A percentile compares a stretch with the other conserved stretches of the same genome.
Evolutionary conservation across 2,888 invertebrate species (phyloP).

Genomic region (Myathropa florea): DNA sequence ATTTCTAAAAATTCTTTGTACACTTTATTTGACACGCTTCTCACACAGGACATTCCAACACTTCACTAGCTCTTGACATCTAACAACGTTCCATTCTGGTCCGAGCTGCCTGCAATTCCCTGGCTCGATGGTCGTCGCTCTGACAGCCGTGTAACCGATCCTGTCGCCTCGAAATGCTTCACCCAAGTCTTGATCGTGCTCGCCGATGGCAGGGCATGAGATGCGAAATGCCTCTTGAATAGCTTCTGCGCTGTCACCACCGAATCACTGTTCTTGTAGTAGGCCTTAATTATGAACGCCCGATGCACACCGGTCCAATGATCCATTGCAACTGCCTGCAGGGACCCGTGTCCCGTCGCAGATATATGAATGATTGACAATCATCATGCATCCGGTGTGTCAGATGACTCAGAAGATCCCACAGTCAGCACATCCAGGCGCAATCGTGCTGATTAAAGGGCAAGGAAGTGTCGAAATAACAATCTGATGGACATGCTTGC

Average conservation of each 20-base stretch:
- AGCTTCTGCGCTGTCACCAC: constrained; percentile 75
- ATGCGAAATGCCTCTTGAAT: constrained; percentile 76
- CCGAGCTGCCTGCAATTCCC: constrained; percentile 59
- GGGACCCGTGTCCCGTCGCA: constrained; percentile 3
- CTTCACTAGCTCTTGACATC: constrained; percentile 25
- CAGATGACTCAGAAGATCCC: constrained; percentile 12
- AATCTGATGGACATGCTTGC: constrained; percentile 46
- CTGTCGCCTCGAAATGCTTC: constrained; percentile 76
- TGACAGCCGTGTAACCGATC: constrained; percentile 73
- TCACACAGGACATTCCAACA: not conserved
- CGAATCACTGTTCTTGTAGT: constrained; percentile 77
- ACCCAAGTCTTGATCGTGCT: constrained; percentile 77
- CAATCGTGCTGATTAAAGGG: constrained; percentile 26
- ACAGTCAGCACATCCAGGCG: too few relatives aligned
- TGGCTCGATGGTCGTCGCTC: constrained; percentile 73
- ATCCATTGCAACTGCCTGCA: constrained; percentile 73
- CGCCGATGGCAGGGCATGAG: constrained; percentile 75
- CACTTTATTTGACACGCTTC: not conserved
- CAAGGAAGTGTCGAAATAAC: constrained; percentile 50
- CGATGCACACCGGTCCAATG: constrained; percentile 78
- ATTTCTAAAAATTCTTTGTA: not conserved
- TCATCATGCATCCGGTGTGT: constrained; percentile 23
- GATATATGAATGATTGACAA: constrained; percentile 32
- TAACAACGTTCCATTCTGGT: not conserved
- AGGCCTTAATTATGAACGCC: constrained; percentile 76